These are phyloP conservation scores for Hirtodrosophila trivittata DNA, from an alignment of 2,888 invertebrate species.

Conservation along the genomic window DNA sequence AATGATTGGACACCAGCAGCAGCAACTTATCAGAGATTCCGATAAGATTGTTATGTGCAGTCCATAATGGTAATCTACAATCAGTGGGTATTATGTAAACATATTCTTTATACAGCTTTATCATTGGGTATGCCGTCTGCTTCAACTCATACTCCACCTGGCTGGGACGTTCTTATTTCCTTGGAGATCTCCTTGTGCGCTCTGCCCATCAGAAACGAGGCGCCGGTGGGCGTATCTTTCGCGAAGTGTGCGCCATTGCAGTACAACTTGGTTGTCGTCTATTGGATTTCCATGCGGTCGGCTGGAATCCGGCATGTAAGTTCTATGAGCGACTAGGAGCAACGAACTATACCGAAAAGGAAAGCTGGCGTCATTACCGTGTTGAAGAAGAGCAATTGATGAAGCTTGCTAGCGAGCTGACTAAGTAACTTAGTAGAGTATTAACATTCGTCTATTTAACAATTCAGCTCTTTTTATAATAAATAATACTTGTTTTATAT, in stretches of 20 bases:
- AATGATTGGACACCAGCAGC: background rate
- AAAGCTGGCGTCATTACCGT: constrained; percentile 90
- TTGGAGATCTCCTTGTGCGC: constrained; percentile 93
- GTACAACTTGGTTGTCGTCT: constrained; percentile 85
- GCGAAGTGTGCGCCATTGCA: constrained; percentile 83
- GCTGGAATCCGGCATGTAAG: constrained; percentile 91
- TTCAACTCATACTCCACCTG: constrained; percentile 93
- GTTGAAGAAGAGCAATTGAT: background rate
- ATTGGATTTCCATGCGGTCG: constrained; percentile 90
- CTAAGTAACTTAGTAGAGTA: constrained; percentile 6
- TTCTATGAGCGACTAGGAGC: constrained; percentile 90
- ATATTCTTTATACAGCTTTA: constrained; percentile 36
- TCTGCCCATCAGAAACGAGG: constrained; percentile 85
- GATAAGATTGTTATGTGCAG: constrained; percentile 32
- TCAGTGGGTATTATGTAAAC: background rate
- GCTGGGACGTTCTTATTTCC: constrained; percentile 90
- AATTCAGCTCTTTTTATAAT: constrained; percentile 32
- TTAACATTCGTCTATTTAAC: constrained; percentile 19
- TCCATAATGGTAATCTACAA: background rate
- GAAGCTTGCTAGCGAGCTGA: background rate
- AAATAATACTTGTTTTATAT: constrained; percentile 61
- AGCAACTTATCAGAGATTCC: constrained; percentile 22
- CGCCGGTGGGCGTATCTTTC: constrained; percentile 78
- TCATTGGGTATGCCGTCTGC: constrained; percentile 91
- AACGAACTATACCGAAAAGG: constrained; percentile 86